Evolutionary conservation across 2,113 vertebrate species (phyloP).

Genomic region (Genyomyrus donnyi): DNA sequence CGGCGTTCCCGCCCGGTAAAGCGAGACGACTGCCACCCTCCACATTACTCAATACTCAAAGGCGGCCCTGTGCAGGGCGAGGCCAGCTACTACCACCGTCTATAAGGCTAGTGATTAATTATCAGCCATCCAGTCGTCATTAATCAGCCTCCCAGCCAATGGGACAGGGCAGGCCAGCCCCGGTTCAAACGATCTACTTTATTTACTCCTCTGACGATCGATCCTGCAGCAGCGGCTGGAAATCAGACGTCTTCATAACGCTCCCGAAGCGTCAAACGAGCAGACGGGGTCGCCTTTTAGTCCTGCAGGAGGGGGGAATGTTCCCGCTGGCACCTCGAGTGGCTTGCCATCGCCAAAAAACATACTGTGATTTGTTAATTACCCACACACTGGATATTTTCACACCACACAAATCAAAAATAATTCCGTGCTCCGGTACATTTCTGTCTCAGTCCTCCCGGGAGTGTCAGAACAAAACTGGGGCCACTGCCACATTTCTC

Average conservation of each 20-base stretch:
- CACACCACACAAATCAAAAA: neutral
- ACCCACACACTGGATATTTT: conserved; percentile 13
- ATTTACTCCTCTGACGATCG: conserved; percentile 1
- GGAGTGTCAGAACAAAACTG: neutral
- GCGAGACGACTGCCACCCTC: neutral
- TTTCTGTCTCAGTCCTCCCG: neutral
- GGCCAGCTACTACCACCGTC: neutral
- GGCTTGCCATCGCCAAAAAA: conserved; percentile 4
- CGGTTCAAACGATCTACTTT: neutral
- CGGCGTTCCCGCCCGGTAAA: neutral
- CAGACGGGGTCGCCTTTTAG: neutral
- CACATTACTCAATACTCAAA: neutral
- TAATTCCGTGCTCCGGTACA: neutral
- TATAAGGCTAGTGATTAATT: neutral
- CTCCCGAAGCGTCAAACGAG: neutral
- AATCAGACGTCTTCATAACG: neutral
- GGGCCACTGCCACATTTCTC: neutral
- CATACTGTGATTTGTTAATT: conserved; percentile 13
- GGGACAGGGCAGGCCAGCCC: neutral
- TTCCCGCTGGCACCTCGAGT: conserved; percentile 6
- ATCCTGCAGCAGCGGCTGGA: neutral
- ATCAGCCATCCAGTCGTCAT: conserved; percentile 3
- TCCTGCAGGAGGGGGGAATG: neutral
- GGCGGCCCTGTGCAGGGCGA: neutral
- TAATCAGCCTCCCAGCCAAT: neutral